Evolutionary conservation across 1,140 invertebrate genomes (phyloP).

Genomic region (Carposina sasakii): DNA sequence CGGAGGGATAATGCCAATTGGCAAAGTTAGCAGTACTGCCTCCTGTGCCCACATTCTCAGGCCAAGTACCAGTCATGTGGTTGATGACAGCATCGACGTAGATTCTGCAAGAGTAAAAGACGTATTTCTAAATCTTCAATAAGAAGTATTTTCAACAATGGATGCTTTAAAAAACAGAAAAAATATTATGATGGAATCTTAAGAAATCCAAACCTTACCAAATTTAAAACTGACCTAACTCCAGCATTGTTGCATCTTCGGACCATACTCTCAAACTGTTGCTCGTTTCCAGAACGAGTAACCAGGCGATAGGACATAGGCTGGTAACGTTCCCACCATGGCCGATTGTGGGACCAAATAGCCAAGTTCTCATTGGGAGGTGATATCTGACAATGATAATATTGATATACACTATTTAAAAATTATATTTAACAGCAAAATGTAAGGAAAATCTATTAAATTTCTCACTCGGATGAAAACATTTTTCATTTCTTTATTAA

Average conservation of each 20-base stretch:
- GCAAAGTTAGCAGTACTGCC: slow-evolving; percentile 73
- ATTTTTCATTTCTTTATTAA: no score
- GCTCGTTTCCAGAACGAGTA: slow-evolving; percentile 84
- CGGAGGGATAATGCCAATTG: slow-evolving; percentile 70
- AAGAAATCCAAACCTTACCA: no score
- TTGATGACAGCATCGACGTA: slow-evolving; percentile 91
- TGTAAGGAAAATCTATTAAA: no score
- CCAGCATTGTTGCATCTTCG: slow-evolving; percentile 81
- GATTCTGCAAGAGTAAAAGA: slow-evolving; percentile 73
- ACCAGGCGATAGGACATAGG: slow-evolving; percentile 85
- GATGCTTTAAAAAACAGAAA: no score
- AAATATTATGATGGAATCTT: no score
- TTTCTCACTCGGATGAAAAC: no score
- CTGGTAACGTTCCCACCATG: slow-evolving; percentile 90
- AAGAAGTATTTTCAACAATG: no score
- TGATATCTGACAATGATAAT: slow-evolving; percentile 70
- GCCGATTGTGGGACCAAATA: slow-evolving; percentile 70
- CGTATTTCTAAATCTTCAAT: neutral
- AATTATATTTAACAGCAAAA: no score
- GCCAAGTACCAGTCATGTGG: slow-evolving; percentile 86
- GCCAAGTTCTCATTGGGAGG: slow-evolving; percentile 75
- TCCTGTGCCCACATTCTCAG: slow-evolving; percentile 74
- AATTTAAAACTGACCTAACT: slow-evolving; percentile 73
- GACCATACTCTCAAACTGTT: slow-evolving; percentile 84
- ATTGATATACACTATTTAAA: no score